Evolutionary conservation across 2,113 vertebrate species (phyloP).

Genomic region (Grantiella picta): DNA sequence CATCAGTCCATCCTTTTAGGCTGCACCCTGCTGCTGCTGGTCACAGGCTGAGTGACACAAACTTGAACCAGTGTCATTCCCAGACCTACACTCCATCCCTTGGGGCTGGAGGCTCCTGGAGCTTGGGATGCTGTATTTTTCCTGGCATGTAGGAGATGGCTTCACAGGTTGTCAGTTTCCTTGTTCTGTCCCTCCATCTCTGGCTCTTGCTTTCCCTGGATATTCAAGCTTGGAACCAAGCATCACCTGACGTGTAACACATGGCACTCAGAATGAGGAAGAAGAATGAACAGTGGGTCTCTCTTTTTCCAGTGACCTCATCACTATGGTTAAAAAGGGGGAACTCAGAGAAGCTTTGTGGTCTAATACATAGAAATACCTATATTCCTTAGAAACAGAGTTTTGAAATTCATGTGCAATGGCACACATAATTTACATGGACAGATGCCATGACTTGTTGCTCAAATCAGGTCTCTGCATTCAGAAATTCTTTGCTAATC

Average conservation of each 20-base stretch:
- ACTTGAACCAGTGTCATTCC: not conserved
- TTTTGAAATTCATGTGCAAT: not conserved
- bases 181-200: not conserved
- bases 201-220: not conserved
- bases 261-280: not conserved
- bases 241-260: not conserved
- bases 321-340: not conserved
- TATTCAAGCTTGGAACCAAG: not conserved
- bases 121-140: not conserved
- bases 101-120: not conserved
- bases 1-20: not conserved
- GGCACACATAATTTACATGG: not conserved
- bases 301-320: slow-evolving; percentile 51
- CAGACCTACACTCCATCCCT: not conserved
- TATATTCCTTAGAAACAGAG: slow-evolving; percentile 21
- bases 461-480: not conserved
- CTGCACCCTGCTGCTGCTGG: not conserved
- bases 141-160: not conserved
- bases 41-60: not conserved
- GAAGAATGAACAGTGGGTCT: not conserved
- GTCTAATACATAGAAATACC: slow-evolving; percentile 21
- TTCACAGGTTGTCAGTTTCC: not conserved
- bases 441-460: not conserved
- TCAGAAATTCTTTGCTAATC: slow-evolving; percentile 17
- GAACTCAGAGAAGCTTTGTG: slow-evolving; percentile 7